These are phyloP conservation scores for Sitta europaea DNA, from an alignment of 2,113 vertebrate species.

Conservation along the genomic window DNA sequence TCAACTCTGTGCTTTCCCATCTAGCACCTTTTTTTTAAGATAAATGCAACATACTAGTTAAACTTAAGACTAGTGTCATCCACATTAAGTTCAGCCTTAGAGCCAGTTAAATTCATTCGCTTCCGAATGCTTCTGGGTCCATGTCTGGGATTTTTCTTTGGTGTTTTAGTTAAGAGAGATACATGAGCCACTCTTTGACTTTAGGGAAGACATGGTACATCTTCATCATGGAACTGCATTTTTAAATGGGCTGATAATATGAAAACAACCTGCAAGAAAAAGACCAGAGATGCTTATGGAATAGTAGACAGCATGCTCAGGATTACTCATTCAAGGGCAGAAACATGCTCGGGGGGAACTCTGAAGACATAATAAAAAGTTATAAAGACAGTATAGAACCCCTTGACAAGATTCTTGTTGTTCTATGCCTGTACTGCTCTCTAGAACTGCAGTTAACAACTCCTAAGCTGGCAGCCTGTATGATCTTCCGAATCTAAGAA, in stretches of 20 bases:
- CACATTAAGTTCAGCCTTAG: neutral
- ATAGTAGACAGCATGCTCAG: neutral
- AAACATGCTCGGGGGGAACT: neutral
- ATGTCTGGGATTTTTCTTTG: neutral
- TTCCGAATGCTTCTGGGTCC: neutral
- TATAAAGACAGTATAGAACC: neutral
- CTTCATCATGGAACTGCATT: neutral
- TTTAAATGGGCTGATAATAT: neutral
- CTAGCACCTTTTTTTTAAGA: neutral
- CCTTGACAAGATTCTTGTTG: neutral
- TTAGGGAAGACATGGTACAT: neutral
- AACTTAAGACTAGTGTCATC: neutral
- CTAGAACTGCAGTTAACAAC: neutral
- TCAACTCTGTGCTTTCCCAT: neutral
- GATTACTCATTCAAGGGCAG: neutral
- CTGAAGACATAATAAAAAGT: neutral
- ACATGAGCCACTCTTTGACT: neutral
- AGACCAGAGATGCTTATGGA: neutral
- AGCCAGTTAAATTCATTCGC: neutral
- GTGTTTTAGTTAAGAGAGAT: neutral
- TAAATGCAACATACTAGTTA: neutral
- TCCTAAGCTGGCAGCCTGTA: neutral
- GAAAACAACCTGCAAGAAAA: neutral
- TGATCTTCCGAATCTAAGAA: neutral
- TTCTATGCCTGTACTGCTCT: neutral